Evolutionary conservation across 2,113 vertebrate genomes (phyloP).

Genomic region (Gobio gobio): DNA sequence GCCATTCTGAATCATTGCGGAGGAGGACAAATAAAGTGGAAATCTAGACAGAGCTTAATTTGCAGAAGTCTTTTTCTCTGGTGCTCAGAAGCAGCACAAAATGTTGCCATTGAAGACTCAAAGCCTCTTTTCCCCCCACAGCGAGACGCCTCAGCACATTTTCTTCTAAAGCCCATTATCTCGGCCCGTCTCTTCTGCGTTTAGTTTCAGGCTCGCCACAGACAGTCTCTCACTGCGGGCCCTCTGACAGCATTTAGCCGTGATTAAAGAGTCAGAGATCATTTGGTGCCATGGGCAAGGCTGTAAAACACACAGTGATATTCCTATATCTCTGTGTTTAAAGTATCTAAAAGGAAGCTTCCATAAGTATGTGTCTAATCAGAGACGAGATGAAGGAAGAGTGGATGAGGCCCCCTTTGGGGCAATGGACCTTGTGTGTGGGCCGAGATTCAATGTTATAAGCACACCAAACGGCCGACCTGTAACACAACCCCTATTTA

Average conservation of each 20-base stretch:
- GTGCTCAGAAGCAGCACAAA: conserved; percentile 64
- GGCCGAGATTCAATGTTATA: conserved; percentile 57
- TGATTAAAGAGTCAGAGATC: conserved; percentile 76
- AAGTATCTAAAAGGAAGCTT: conserved; percentile 59
- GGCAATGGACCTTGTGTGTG: conserved; percentile 52
- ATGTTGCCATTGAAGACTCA: conserved; percentile 69
- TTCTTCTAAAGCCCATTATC: conserved; percentile 77
- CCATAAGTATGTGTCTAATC: conserved; percentile 46
- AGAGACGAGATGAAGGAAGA: conserved; percentile 52
- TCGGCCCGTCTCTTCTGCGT: conserved; percentile 63
- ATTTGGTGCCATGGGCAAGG: conserved; percentile 65
- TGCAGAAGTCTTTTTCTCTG: conserved; percentile 58
- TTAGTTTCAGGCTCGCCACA: conserved; percentile 65
- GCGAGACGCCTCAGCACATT: conserved; percentile 70
- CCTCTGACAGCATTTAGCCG: conserved; percentile 72
- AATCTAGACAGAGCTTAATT: conserved; percentile 68
- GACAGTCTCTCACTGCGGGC: conserved; percentile 56
- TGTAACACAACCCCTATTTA: conserved; percentile 64
- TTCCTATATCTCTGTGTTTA: conserved; percentile 43
- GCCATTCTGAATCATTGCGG: conserved; percentile 42
- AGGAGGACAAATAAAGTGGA: conserved; percentile 52
- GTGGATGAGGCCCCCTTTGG: conserved; percentile 59
- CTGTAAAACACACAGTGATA: conserved; percentile 55
- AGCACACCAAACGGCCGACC: conserved; percentile 56
- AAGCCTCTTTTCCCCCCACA: conserved; percentile 70